Evolutionary conservation across 2,888 invertebrate genomes (phyloP), one percentile per base, ranked within the genome.

Genomic region (Zygaena filipendulae): DNA sequence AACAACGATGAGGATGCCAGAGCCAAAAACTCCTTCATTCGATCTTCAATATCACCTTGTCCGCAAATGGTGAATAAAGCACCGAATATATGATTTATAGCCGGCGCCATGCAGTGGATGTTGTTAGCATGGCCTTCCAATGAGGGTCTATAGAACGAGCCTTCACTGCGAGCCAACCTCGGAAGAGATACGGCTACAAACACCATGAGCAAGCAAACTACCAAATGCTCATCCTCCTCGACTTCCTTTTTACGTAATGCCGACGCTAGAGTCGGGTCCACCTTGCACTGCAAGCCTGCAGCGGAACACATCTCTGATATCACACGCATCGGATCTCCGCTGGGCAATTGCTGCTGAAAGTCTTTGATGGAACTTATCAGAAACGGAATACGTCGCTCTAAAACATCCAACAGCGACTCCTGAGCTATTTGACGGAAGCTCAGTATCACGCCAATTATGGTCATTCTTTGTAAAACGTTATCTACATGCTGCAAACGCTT

Each of bases 111-210:
- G 58, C 99, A 99, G 63, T 99, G 99, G 36, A 95, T 95, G 63
- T 99, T 99, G 71, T 99, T 99, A n/a, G 94, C 88, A 59, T 99
- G 97, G 0, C 96, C 97, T 77, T 92, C 90, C 32, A 92, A 74
- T 1, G 92, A 91, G 1, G 94, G 91, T 33, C 92, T 83, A 58
- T 93, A 94, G 49, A 94, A 92, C 0, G 96, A 94, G 29, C 87
- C 88, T 35, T 97, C 97, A 47, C 88, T 91, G 33, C 91, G 85
- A 2, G 98, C 97, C 26, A 99, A 81, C 63, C 95, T 92, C 2
- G 98, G 98, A 45, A 99, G 89, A 1, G 97, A 95, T 9, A 99
- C 97, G 0, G 99, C 98, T 0, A 99, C 94, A 64, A 98, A 99
- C 3, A 99, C 99, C 95, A 99, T 96, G 33, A 99, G 68, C 20